Percentiles rank a stretch among this genome's conserved stretches.
These are phyloP conservation scores for Nephrotoma guestfalica DNA, from an alignment of 2,888 invertebrate genomes.

Conservation along the genomic window DNA sequence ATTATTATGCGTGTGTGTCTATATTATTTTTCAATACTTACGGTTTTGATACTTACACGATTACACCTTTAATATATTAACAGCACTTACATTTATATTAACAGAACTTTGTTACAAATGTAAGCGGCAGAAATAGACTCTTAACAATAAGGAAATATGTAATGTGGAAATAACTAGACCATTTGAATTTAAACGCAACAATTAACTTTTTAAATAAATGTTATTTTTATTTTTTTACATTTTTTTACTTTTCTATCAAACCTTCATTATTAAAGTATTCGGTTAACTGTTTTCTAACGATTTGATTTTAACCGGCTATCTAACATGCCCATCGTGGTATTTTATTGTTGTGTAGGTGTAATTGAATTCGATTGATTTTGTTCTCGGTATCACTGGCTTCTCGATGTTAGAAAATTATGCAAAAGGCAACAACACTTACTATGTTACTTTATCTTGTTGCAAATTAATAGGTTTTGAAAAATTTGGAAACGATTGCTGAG, in stretches of 20 bases:
- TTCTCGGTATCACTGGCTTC: not conserved
- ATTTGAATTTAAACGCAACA: not conserved
- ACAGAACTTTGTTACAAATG: not conserved
- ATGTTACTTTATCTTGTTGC: not conserved
- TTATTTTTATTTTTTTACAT: not conserved
- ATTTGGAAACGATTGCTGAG: too few species aligned
- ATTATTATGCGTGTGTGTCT: too few species aligned
- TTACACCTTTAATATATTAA: too few species aligned
- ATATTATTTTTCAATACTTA: too few species aligned
- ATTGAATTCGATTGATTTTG: not conserved
- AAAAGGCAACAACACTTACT: not conserved
- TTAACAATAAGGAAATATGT: not conserved
- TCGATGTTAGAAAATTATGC: not conserved
- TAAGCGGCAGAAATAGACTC: not conserved
- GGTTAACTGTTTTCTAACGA: not conserved
- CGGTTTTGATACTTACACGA: too few species aligned
- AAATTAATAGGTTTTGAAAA: too few species aligned
- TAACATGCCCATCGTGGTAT: not conserved
- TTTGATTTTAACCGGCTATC: not conserved
- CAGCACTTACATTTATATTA: too few species aligned
- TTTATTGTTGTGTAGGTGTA: not conserved
- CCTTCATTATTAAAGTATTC: not conserved
- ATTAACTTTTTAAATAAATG: not conserved
- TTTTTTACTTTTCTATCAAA: not conserved
- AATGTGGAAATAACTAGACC: not conserved